Base-by-base conservation (phyloP, 2,113 vertebrate species). In the Cochlearius cochlearius region DNA sequence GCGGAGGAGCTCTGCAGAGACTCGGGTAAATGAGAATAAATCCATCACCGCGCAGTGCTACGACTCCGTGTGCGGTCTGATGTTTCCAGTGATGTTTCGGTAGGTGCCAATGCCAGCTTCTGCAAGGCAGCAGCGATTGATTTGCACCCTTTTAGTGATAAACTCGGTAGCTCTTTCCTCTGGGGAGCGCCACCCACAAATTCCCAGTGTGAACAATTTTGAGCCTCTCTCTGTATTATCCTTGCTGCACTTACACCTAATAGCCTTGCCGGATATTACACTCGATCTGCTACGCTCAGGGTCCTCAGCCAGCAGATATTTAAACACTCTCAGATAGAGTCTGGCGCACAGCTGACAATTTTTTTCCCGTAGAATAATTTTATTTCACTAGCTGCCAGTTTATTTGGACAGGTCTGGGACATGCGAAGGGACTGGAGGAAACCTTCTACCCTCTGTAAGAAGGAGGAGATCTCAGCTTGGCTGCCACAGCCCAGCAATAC, bases 51-150 rank as follows among this genome's bases (percentile, higher is more conserved):
- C 41, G 41, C 34, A 45, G 68, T 34, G 75, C 85, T 73, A 2
- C 38, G 23, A 10, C 36, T 38, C 23, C 3, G 2, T 67, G 68
- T 18, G 50, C 26, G 12, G 72, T 10, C 64, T 59, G 55, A 63
- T 41, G 50, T 64, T 88, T 83, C 68, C 86, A 58, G 59, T 2
- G 3, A 26, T 7, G 0, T 52, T 29, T 20, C 0, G 0, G 34
- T 4, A 60, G 38, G 41, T 68, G 66, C 59, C 72, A 25, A 4
- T 22, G 50, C 18, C 3, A 2, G 58, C 20, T 63, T 63, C 52
- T 59, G 64, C 83, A 63, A 56, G 80, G 68, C 0, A 0, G 59
- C 36, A 75, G 58, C 0, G 0, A 12, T 7, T 59, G 69, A 39
- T 85, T 52, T 82, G 45, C 2, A 7, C 7, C 25, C 43, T 90